Base-by-base conservation (phyloP, 1,140 invertebrate genomes). In the Eurytemora carolleeae region DNA sequence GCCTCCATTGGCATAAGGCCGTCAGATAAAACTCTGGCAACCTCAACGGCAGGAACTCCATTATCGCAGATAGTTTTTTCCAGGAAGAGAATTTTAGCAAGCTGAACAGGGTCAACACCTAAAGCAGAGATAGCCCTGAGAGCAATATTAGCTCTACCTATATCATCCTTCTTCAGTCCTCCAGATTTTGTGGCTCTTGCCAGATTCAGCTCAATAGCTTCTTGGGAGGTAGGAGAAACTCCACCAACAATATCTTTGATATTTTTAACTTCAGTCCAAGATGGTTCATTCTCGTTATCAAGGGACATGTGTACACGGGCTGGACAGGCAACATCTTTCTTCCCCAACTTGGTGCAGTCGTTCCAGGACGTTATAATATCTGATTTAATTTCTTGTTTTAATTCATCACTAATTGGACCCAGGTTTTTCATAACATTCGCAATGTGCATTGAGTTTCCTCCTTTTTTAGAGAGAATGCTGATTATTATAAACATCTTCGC, bases 251-350 rank as follows among this genome's bases (percentile, higher is more conserved):
- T 62, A 18, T 58, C 60, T 22, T 62, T 62, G 53, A 62, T 58
- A 22, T 25, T 55, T 24, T 62, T 62, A 7, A 62, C 54, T 22
- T 62, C 60, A 7, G 57, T 62, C 60, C 60, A 62, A 16, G 19
- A n/a, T 2, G 60, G 53, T 26, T 62, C 60, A 31, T 62, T 62
- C 22, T 62, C 60, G n/a, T 54, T 62, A 20, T 62, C 60, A 15
- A 62, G 21, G 21, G 60, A 53, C 25, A 58, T 17, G 52, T 21
- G 57, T 3, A 57, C 24, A 7, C 60, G 53, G 53, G 57, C 60
- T 17, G 53, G n/a, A 17, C 16, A 17, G 19, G 20, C n/a, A 15
- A 62, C 60, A 31, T 62, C 60, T 17, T 58, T 25, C 52, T 56
- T 56, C 20, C 24, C 54, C 53, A 62, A 19, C 25, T 62, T 62